Evolutionary conservation across 2,888 invertebrate genomes (phyloP), one percentile per base, ranked within the genome.

Genomic region (Neocrepidodera transversa): DNA sequence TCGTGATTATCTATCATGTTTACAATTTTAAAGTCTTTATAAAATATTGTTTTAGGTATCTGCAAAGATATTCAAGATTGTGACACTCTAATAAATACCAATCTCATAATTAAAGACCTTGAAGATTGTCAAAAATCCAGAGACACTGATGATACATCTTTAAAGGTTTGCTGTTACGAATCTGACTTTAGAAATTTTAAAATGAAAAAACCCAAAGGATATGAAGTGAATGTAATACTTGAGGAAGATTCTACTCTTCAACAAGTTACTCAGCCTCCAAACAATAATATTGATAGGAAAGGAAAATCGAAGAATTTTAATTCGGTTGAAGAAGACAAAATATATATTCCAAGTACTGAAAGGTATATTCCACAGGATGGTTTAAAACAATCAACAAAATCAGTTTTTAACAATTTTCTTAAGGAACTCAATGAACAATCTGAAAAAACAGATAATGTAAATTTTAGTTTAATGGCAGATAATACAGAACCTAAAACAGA

Each of bases 11-110:
- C n/a, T n/a, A n/a, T n/a, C n/a, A n/a, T n/a, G n/a, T n/a, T n/a
- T n/a, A n/a, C n/a, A n/a, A n/a, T n/a, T n/a, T 6, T 23, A 23
- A 23, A 23, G 3, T 23, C 23, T 23, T 23, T 6, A 32, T 28
- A 28, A 13, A 13, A 13, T 36, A 16, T 45, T 58, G 10, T 64
- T 64, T 30, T 40, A 68, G 69, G 69, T 49, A 64, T 38, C 13
- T 73, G 73, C 50, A 58, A 60, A 1, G 65, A 65, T n/a, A 42
- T 71, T 1, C 54, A 58, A 3, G 50, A 69, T 13, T 73, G 73
- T 43, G 47, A 60, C 16, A 38, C 62, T 2, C 62, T 67, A 10
- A 2, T 62, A 1, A 16, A 64, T 13, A 42, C 64, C 5, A 43
- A 64, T 1, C 36, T 48, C n/a, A 51, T 56, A n/a, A 32, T 58